Base-by-base conservation (phyloP, 35 echinoderm and acorn worm species). In the Heliocidaris erythrogramma region DNA sequence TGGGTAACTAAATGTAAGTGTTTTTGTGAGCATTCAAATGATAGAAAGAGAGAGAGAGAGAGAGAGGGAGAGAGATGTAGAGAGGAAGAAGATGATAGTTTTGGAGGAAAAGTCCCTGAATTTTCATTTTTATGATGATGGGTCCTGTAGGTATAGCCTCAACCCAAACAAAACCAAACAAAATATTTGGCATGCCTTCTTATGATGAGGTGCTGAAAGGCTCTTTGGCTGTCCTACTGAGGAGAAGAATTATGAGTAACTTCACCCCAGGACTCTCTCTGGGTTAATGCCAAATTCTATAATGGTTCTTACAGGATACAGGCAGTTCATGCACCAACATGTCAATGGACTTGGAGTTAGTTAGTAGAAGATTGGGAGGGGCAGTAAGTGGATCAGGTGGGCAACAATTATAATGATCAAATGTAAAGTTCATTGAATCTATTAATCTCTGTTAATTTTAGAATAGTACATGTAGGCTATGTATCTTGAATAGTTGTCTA, bases 81-180 rank as follows among this genome's bases (percentile, higher is more conserved):
- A 2, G 14, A 42, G 35, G 35, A 42, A 42, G 35, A 42, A 42
- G 35, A 42, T 42, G 35, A 18, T 21, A 17, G 24, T 52, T 52
- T 52, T 52, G 49, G 7, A 10, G 18, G 5, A 78, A 60, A 78
- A 24, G 27, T 78, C 27, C 27, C 21, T 78, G 65, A n/a, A 78
- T 78, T 78, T 78, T 21, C 27, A 78, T 78, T 78, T 78, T 78
- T 78, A 78, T 78, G 65, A 21, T 78, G 65, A 78, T 78, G 65
- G 65, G 65, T 78, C 65, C n/a, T 5, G 17, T 78, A 78, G 35
- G 35, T 27, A 56, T 14, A 78, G 65, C 65, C 65, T 78, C 65
- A 78, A 24, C 65, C 65, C 65, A 78, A 78, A 78, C 65, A 78
- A 78, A 78, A 78, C 65, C 65, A 78, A 78, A 78, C 65, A 78